Conservation (phyloP, 2,888 invertebrate species). For the Mesoligia furuncula region DNA sequence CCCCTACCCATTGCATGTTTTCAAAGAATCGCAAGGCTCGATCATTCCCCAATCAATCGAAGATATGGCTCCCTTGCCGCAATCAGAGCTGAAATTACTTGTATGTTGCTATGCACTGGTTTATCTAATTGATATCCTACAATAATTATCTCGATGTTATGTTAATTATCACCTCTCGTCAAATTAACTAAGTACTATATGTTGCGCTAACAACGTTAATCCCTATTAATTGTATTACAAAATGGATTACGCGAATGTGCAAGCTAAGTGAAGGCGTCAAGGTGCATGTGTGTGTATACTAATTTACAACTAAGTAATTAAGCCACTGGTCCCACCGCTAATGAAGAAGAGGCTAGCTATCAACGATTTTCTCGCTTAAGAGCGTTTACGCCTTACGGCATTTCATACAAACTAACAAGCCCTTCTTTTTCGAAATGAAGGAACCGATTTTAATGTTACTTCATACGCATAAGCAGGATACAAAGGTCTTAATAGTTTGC, state of each 20-base stretch:
- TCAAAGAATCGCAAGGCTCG: neutral
- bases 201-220: neutral
- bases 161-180: neutral
- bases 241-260: conserved; percentile 18
- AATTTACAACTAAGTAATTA: conserved; percentile 14
- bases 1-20: too few species aligned
- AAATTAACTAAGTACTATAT: neutral
- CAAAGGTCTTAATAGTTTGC: too few species aligned
- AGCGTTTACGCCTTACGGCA: too few species aligned
- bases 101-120: neutral
- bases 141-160: too few species aligned
- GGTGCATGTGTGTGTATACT: neutral
- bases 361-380: neutral
- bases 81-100: neutral
- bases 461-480: too few species aligned
- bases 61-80: too few species aligned
- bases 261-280: neutral
- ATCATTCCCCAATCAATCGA: neutral
- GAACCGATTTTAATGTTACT: too few species aligned
- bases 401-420: too few species aligned
- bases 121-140: neutral
- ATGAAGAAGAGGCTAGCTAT: neutral
- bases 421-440: too few species aligned
- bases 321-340: neutral
- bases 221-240: conserved; percentile 24